Evolutionary conservation across 35 echinoderm and acorn worm species (phyloP), one percentile per base, ranked within the genome.

Genomic region (Amphiura filiformis): DNA sequence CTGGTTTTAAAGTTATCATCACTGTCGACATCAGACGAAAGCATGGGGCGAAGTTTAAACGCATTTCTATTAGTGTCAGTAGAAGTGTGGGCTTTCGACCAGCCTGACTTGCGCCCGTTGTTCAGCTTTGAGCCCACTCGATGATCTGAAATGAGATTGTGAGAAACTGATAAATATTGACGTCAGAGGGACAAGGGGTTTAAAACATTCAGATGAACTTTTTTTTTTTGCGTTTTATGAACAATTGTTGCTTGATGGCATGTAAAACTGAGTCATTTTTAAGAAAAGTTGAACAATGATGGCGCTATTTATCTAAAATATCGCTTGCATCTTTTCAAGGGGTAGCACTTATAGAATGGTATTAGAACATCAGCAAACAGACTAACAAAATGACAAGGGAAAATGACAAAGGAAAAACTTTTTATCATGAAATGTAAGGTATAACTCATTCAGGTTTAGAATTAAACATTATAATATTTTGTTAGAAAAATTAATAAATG

Each of bases 1-100:
- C 1, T n/a, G 26, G 26, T 13, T 70, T 70, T 70, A 70, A 70
- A n/a, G 26, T 11, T 2, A 30, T 70, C 61, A 70, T 70, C 61
- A 70, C 61, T n/a, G 61, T 70, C 61, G 28, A 70, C 11, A 3
- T 70, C 61, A 15, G 61, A 15, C 28, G 61, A 70, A 13, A 70
- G 61, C 61, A 70, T 70, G 4, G 61, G 61, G 1, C 61, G 61
- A 23, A 85, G 83, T 26, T 85, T 85, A 37, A 85, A 65, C 22
- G 83, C 83, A 15, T 85, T 85, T 35, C 52, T 64, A 56, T 85
- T 85, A 22, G 83, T 0, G 35, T 85, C 83, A 7, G 83, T 37
- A 13, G 56, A 37, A 18, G 26, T 37, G 15, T 22, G 44, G 12
- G 20, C 64, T 13, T 61, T 61, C 18, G 56, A 65, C 83, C 64